Base-by-base conservation (phyloP, 2,797 vertebrate species). In the Aselliscus stoliczkanus region DNA sequence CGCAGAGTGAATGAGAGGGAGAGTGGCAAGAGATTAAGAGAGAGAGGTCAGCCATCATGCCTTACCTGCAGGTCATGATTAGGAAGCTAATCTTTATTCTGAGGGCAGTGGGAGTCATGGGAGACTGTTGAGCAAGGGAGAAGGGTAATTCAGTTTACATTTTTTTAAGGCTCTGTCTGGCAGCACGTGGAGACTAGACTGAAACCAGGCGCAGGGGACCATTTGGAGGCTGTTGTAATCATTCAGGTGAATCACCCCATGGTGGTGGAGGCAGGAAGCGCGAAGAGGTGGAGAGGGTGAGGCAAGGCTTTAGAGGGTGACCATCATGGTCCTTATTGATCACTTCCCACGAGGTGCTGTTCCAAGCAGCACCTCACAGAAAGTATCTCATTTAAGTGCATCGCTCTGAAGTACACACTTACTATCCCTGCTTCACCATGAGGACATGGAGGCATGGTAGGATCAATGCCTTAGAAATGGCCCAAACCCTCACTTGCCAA, bases 1-100 rank as follows among this genome's bases (percentile, higher is more conserved):
- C 0, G 31, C 44, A 82, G 62, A 65, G 5, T 3, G 15, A 70
- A 2, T 1, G 54, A 58, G 7, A 1, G 5, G 25, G 50, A 39
- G 44, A 42, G 20, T 4, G 58, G 11, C 27, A 12, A 23, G 21
- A 37, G 39, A 6, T 8, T 5, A 15, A 0, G 8, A 44, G n/a
- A 25, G n/a, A 25, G 18, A 64, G 60, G 34, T 5, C 7, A 0
- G 14, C 42, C 12, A 0, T 7, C 6, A 1, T 0, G 27, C 27
- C 0, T 29, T 52, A 37, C 25, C 15, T 6, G 25, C 11, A 17
- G 72, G 76, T 34, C 18, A 4, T 8, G 11, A 56, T 34, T 29
- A 13, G 62, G 39, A 80, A 29, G 31, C 1, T 29, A 17, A 9
- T 37, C 83, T 83, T 29, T 42, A 34, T 31, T 75, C 76, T 42